Conservation (phyloP, 2,888 invertebrate genomes). For the Panopea generosa region DNA sequence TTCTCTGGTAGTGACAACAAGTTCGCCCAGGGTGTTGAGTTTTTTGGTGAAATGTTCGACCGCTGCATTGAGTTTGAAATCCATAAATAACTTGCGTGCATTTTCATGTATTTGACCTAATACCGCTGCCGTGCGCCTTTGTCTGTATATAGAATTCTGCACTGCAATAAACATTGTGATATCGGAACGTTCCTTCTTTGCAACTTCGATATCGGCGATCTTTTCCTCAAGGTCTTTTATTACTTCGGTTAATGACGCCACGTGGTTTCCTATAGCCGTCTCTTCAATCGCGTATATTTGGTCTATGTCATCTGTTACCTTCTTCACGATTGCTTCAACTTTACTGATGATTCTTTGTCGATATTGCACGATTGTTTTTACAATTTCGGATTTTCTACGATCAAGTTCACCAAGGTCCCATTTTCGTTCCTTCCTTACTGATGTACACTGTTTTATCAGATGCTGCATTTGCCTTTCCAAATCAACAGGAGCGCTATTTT, state of each 20-base stretch:
- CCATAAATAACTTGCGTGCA: slow-evolving; percentile 27
- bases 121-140: too few species aligned
- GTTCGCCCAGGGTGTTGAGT: slow-evolving; percentile 24
- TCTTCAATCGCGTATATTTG: slow-evolving; percentile 23
- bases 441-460: slow-evolving; percentile 22
- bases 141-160: slow-evolving; percentile 29
- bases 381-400: slow-evolving; percentile 24
- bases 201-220: slow-evolving; percentile 18
- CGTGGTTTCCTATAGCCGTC: slow-evolving; percentile 21
- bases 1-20: slow-evolving; percentile 19
- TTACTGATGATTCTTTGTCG: slow-evolving; percentile 31
- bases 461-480: slow-evolving; percentile 8
- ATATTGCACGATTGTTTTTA: slow-evolving; percentile 19
- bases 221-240: slow-evolving; percentile 28
- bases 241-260: slow-evolving; percentile 16
- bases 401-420: slow-evolving; percentile 35
- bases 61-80: slow-evolving; percentile 16
- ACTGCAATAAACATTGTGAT: slow-evolving; percentile 35
- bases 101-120: slow-evolving; percentile 26
- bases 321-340: slow-evolving; percentile 25
- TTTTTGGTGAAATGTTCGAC: slow-evolving; percentile 6
- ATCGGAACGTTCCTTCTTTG: slow-evolving; percentile 20
- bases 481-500: slow-evolving; percentile 1
- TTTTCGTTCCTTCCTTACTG: slow-evolving; percentile 32
- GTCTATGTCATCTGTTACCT: slow-evolving; percentile 18